These are phyloP conservation scores for Pollenia amentaria DNA, from an alignment of 2,888 invertebrate genomes.

Conservation along the genomic window DNA sequence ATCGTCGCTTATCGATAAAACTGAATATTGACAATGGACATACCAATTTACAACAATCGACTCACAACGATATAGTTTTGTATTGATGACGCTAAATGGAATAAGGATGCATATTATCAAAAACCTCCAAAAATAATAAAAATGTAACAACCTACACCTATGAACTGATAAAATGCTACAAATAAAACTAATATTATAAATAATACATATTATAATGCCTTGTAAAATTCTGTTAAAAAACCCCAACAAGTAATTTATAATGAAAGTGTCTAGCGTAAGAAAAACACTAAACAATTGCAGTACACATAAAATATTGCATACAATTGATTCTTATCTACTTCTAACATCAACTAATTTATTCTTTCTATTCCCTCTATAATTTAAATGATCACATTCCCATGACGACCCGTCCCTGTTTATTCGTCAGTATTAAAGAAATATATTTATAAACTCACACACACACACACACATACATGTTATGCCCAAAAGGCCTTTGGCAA, in stretches of 20 bases:
- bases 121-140: not conserved
- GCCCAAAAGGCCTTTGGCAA: not conserved
- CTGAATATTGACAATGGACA: too few species aligned
- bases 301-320: conserved; percentile 37
- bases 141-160: not conserved
- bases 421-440: conserved; percentile 8
- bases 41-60: too few species aligned
- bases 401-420: conserved; percentile 44
- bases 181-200: conserved; percentile 3
- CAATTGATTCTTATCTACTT: conserved; percentile 25
- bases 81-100: too few species aligned
- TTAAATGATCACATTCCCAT: conserved; percentile 67
- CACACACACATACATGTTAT: conserved; percentile 12
- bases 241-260: not conserved
- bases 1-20: too few species aligned
- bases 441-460: not conserved
- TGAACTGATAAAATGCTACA: not conserved
- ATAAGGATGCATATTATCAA: too few species aligned
- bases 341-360: conserved; percentile 28
- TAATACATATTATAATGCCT: not conserved
- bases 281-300: conserved; percentile 5
- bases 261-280: not conserved
- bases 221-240: not conserved
- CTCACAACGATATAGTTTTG: too few species aligned
- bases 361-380: conserved; percentile 33